Base-by-base conservation (phyloP, 1,140 invertebrate genomes). In the Sinella curviseta region DNA sequence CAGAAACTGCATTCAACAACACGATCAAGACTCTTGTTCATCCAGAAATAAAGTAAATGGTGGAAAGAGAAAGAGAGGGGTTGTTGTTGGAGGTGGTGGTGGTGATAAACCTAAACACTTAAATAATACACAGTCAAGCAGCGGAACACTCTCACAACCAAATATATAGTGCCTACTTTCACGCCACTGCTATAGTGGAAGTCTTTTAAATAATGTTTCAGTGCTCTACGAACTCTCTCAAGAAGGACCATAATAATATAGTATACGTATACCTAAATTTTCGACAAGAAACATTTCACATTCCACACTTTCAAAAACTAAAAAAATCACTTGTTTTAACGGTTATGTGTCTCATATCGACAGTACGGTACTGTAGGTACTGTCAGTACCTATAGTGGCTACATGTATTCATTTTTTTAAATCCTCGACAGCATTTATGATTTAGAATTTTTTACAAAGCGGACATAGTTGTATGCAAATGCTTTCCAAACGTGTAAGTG, bases 291-390 rank as follows among this genome's bases (percentile, higher is more conserved):
- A 60, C 24, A n/a, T n/a, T n/a, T 8, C 65, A 70, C 65, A 70
- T 70, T 70, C 65, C 65, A 17, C 31, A 17, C 65, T 70, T 31
- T 65, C 24, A 16, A 70, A 70, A 70, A 70, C 26, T 70, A 2
- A 70, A 70, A 70, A 70, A 70, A 31, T 70, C 31, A 60, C 55
- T 60, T 60, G 55, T 60, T 60, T 60, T 60, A 60, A 60, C 55
- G 14, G 24, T 3, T n/a, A n/a, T n/a, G n/a, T n/a, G n/a, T n/a
- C n/a, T n/a, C n/a, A n/a, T n/a, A n/a, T n/a, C n/a, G n/a, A n/a
- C n/a, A n/a, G n/a, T n/a, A n/a, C n/a, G n/a, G n/a, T n/a, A n/a
- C n/a, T n/a, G n/a, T n/a, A n/a, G n/a, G n/a, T n/a, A n/a, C n/a
- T n/a, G n/a, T n/a, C n/a, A n/a, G n/a, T n/a, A n/a, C n/a, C n/a